Base-by-base conservation (phyloP, 2,888 invertebrate genomes). In the Ormia ochracea region DNA sequence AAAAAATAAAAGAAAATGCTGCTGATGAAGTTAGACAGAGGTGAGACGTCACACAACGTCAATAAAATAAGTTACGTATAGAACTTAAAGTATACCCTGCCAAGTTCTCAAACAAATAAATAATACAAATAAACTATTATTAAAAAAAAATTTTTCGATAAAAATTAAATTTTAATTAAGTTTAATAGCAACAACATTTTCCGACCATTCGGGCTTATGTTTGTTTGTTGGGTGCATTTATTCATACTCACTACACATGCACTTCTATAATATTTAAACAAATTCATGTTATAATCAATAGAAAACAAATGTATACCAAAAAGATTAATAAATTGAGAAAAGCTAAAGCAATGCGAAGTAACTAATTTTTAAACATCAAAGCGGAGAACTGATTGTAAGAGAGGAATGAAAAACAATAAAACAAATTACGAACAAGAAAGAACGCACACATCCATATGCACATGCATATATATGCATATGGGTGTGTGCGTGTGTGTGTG, bases 281-380 rank as follows among this genome's bases (percentile, higher is more conserved):
- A 50, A 50, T 70, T 59, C 38, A 52, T 41, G 31, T 70, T 70
- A 52, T 41, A 72, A 50, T 43, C 61, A 43, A 70, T 50, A 59
- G 59, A 50, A 50, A 69, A 50, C 10, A 50, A 61, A 72, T 61
- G 23, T 59, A 19, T 56, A 10, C 41, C 31, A 12, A 54, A 52
- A 38, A 54, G 54, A 50, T 17, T 38, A 48, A 52, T 41, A 43
- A 36, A 45, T 54, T 7, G 6, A 45, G 17, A 63, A 63, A 43
- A 56, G n/a, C 43, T 23, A 14, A 28, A 31, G 36, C 14, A 54
- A 61, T 10, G 33, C 23, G n/a, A 48, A 33, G 45, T 48, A 65
- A 17, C n/a, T 63, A 65, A 65, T 61, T 61, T 54, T 33, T 14
- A 43, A 72, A 61, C 33, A 63, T 63, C 33, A 43, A 52, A 43